Evolutionary conservation across 2,888 invertebrate genomes (phyloP).

Genomic region (Caenorhabditis sulstoni): DNA sequence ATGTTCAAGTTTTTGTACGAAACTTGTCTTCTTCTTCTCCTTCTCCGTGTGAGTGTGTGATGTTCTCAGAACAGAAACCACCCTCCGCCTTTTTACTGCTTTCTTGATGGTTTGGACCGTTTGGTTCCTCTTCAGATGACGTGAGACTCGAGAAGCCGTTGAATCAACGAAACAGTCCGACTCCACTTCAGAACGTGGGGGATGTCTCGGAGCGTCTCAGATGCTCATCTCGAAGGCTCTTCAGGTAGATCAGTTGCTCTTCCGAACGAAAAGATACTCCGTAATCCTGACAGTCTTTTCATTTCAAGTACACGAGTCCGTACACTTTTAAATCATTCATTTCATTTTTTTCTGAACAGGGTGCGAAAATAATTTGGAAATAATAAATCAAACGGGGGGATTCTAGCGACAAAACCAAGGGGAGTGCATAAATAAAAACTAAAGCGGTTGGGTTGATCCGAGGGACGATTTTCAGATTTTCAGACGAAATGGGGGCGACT

Average conservation of each 20-base stretch:
- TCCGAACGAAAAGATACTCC: too few species aligned
- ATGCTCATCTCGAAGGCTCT: too few species aligned
- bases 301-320: too few species aligned
- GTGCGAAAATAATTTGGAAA: background rate
- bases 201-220: too few species aligned
- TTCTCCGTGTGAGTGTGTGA: background rate
- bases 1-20: constrained; percentile 12
- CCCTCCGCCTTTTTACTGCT: constrained; percentile 3
- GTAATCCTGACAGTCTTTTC: too few species aligned
- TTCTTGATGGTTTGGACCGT: too few species aligned
- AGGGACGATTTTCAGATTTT: background rate
- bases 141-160: background rate
- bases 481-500: background rate
- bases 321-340: background rate
- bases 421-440: constrained; percentile 19
- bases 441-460: constrained; percentile 15
- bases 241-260: too few species aligned
- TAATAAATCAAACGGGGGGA: constrained; percentile 4
- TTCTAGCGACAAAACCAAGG: constrained; percentile 28
- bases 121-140: background rate
- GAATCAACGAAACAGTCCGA: background rate
- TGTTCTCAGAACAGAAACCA: constrained; percentile 12
- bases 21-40: constrained; percentile 10
- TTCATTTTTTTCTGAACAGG: background rate
- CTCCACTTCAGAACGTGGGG: too few species aligned